Percentiles rank a stretch among this genome's conserved stretches.
Conservation (phyloP, 2,888 invertebrate species). For the Molorchus minor region DNA sequence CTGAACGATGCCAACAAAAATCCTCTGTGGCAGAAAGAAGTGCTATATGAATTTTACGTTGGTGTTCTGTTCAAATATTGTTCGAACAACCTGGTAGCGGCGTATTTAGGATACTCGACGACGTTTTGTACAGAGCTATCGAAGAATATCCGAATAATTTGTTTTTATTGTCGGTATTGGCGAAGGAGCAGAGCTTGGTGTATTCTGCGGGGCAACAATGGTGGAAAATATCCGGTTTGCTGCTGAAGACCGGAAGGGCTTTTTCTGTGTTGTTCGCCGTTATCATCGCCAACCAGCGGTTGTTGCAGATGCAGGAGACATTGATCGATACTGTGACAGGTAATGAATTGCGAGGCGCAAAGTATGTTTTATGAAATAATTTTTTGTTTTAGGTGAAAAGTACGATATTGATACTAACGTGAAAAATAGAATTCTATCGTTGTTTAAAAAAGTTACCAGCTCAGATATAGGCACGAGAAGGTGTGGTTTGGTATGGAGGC, state of each 20-base stretch:
- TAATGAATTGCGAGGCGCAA: constrained; percentile 36
- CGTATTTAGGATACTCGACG: constrained; percentile 60
- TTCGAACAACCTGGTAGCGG: constrained; percentile 54
- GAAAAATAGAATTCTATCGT: constrained; percentile 57
- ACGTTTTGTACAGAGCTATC: constrained; percentile 60
- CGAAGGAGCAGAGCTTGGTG: constrained; percentile 61
- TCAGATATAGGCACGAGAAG: constrained; percentile 59
- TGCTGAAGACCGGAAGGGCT: constrained; percentile 62
- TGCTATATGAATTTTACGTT: constrained; percentile 62
- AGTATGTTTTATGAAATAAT: not conserved
- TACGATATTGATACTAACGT: constrained; percentile 48
- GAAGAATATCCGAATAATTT: constrained; percentile 69
- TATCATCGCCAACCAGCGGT: constrained; percentile 59
- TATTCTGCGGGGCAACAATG: constrained; percentile 62
- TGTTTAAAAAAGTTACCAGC: constrained; percentile 57
- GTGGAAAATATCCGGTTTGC: constrained; percentile 65
- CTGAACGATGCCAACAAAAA: constrained; percentile 44
- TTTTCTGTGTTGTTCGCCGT: constrained; percentile 64
- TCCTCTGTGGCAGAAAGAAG: constrained; percentile 57
- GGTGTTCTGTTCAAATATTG: constrained; percentile 58
- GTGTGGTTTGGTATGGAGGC: constrained; percentile 70
- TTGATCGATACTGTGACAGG: constrained; percentile 57
- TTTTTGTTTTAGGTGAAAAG: constrained; percentile 50
- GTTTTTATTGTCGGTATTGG: constrained; percentile 65
- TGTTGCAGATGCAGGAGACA: constrained; percentile 51